Evolutionary conservation across 1,140 invertebrate species (phyloP).

Genomic region (Eciton burchellii): DNA sequence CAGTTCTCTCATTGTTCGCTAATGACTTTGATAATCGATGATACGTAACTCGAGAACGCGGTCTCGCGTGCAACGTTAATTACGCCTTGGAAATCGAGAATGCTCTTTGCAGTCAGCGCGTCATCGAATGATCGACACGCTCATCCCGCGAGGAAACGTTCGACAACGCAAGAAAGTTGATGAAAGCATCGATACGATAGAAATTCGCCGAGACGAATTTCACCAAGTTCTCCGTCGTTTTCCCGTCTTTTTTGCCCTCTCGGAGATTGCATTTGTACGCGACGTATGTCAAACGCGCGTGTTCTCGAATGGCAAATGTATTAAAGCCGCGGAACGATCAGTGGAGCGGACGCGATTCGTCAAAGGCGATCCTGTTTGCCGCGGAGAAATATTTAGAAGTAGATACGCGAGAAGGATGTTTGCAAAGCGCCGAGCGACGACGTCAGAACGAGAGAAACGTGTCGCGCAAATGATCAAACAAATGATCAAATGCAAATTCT

Average conservation of each 20-base stretch:
- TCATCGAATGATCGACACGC: not conserved
- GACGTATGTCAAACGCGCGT: not conserved
- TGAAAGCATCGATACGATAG: not conserved
- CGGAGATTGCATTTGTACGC: slow-evolving; percentile 2
- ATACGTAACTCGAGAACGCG: not conserved
- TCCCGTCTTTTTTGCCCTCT: no score
- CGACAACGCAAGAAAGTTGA: not conserved
- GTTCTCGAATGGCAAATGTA: slow-evolving; percentile 4
- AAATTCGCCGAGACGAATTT: not conserved
- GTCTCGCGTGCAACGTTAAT: slow-evolving; percentile 1
- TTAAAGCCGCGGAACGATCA: not conserved
- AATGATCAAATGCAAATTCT: slow-evolving; percentile 33
- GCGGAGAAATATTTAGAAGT: slow-evolving; percentile 51
- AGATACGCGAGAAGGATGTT: slow-evolving; percentile 39
- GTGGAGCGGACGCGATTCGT: slow-evolving; percentile 35
- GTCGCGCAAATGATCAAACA: slow-evolving; percentile 15
- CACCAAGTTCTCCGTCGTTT: not conserved
- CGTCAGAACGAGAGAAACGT: not conserved
- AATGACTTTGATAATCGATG: not conserved
- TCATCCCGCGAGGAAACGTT: not conserved
- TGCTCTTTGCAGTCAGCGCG: not conserved
- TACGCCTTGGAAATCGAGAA: not conserved
- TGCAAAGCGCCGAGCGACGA: slow-evolving; percentile 4
- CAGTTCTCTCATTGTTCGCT: slow-evolving; percentile 39
- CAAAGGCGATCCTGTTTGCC: slow-evolving; percentile 43